Evolutionary conservation across 2,113 vertebrate genomes (phyloP), one percentile per base, ranked within the genome.

Genomic region (Uropsilus gracilis): DNA sequence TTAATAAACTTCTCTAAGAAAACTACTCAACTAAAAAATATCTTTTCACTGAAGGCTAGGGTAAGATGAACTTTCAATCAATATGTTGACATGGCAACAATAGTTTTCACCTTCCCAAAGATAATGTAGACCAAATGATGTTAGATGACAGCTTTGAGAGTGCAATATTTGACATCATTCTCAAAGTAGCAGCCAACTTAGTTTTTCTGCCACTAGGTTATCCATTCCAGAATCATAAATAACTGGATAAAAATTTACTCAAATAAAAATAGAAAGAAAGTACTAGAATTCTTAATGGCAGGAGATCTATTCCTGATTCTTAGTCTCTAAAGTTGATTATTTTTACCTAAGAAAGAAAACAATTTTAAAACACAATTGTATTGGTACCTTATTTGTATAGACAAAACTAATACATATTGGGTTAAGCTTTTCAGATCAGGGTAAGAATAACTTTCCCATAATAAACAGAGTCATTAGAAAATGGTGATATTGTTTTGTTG

Each of bases 61-160:
- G 90, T 86, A 86, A 48, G 80, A 46, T 93, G 90, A 98, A 97
- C 80, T 97, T 97, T 84, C 82, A 86, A 92, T 89, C 53, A 96
- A 95, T 95, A 34, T 93, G 95, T 96, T 97, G 96, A 76, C 86
- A 97, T 96, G 95, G 93, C 68, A 98, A 98, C 91, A 95, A 94
- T 97, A 94, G 20, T 59, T 92, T 92, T 97, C 75, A 64, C 85
- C 64, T 55, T 94, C 96, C 86, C 95, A 94, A 98, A 57, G 39
- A 73, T 55, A 97, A 44, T 64, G 16, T 32, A 63, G 59, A 28
- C 61, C 63, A 55, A 77, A 77, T 48, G 82, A 84, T 46, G 48
- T 28, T 93, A 94, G 92, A 61, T 39, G 16, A n/a, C 6, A 61
- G 91, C 95, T 95, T 90, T 53, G 39, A 95, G 93, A 69, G 16